A percentile compares a stretch with the other conserved stretches of the same genome.
These are phyloP conservation scores for Gila orcuttii DNA, from an alignment of 2,113 vertebrate genomes.

Conservation along the genomic window DNA sequence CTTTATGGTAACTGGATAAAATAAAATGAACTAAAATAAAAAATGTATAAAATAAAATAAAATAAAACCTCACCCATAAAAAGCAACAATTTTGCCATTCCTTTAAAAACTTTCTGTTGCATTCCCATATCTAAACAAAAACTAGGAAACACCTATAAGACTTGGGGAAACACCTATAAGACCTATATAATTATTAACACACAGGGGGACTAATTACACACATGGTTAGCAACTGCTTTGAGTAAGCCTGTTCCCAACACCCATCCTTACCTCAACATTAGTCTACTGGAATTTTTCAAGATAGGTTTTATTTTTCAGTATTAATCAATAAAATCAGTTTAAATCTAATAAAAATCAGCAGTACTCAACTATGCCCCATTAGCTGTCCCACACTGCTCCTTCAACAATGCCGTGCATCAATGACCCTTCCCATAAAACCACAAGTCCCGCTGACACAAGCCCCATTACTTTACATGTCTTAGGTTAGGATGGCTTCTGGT, in stretches of 20 bases:
- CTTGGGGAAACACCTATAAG: slow-evolving; percentile 42
- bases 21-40: neutral
- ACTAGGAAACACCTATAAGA: slow-evolving; percentile 36
- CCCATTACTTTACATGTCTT: slow-evolving; percentile 45
- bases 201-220: slow-evolving; percentile 49
- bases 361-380: slow-evolving; percentile 7
- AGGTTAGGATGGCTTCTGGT: slow-evolving; percentile 35
- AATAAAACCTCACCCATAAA: neutral
- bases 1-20: neutral
- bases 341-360: neutral
- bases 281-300: neutral
- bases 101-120: neutral
- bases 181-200: slow-evolving; percentile 54
- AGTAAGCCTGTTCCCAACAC: neutral
- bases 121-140: slow-evolving; percentile 31
- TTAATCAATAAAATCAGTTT: neutral
- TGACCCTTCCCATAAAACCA: slow-evolving; percentile 36
- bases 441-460: slow-evolving; percentile 27
- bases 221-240: slow-evolving; percentile 22
- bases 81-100: neutral
- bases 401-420: neutral
- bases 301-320: neutral
- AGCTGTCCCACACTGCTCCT: neutral
- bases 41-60: neutral
- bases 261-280: neutral